Percentiles rank a stretch among this genome's conserved stretches.
phyloP scores from a whole-genome alignment of 2,888 invertebrate species.

The Melieria crassipennis region DNA sequence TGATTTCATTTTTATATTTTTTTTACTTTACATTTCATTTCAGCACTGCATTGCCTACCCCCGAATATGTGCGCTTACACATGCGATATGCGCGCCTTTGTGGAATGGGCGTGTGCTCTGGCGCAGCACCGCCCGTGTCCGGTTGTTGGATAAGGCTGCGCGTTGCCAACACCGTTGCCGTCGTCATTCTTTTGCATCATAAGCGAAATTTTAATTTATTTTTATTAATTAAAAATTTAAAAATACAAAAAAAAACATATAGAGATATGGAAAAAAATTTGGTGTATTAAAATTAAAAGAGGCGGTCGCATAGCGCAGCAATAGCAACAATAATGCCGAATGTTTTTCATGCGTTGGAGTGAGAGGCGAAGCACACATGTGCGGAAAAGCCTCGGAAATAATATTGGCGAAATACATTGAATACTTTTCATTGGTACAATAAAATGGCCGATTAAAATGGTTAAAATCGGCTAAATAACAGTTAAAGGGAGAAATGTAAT shows the following conservation, averaged over 20 bases:
- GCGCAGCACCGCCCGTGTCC: neutral
- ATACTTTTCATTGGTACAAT: neutral
- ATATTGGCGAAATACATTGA: neutral
- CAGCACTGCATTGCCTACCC: too few species aligned
- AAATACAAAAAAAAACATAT: neutral
- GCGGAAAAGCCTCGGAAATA: neutral
- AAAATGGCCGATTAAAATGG: too few species aligned
- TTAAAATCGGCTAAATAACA: too few species aligned
- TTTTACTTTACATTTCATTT: slow-evolving; percentile 21
- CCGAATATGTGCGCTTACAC: too few species aligned
- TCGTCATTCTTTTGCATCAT: slow-evolving; percentile 43
- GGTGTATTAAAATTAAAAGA: slow-evolving; percentile 22
- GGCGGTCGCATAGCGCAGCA: neutral
- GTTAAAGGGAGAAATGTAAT: too few species aligned
- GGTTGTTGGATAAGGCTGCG: neutral
- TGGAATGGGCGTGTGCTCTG: neutral
- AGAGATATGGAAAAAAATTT: slow-evolving; percentile 23
- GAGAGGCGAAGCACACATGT: too few species aligned
- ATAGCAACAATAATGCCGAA: too few species aligned
- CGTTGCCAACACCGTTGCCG: slow-evolving; percentile 19
- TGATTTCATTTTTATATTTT: slow-evolving; percentile 30
- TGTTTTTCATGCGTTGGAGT: too few species aligned
- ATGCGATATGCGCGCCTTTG: neutral
- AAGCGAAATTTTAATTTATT: slow-evolving; percentile 44
- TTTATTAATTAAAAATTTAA: slow-evolving; percentile 46